Evolutionary conservation across 2,888 invertebrate species (phyloP), one percentile per base, ranked within the genome.

Genomic region (Tetranychus truncatus): DNA sequence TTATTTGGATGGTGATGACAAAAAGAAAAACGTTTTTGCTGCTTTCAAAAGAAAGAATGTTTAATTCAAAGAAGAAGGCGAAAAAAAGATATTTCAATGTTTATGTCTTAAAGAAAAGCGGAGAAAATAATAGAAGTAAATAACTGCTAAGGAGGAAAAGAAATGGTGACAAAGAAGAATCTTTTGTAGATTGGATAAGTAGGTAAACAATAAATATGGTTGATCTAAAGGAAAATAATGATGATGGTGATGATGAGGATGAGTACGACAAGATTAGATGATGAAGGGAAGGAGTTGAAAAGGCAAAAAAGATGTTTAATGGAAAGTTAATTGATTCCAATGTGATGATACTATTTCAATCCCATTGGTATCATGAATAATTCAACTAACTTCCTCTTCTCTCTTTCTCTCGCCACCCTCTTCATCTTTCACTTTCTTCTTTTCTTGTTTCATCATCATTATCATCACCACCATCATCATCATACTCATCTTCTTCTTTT

Each of bases 371-470:
- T 69, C 20, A 24, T 69, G 69, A 69, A 69, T 69, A 20, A 69
- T 45, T 45, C 72, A 20, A 45, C 72, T 46, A 24, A 45, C 72
- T 72, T 45, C 34, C 44, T 18, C 11, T 44, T 46, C 34, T 72
- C 72, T 72, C 72, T 46, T 11, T 72, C 44, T 72, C 44, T 72
- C 72, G 1, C 72, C 34, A 15, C 9, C n/a, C 72, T 72, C 72
- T 72, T 55, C 55, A 55, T 55, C 55, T 55, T 15, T 55, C 55
- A 55, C 15, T 15, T 55, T 55, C 15, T 15, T 55, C 55, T 55
- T 55, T 55, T 55, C 15, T 15, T 55, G 11, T 55, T 55, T 55
- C 55, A 34, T 34, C 34, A 15, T 55, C 15, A 15, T 55, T 24
- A 24, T 46, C 46, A 11, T 46, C 15, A 46, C 15, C 46, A 46